Conservation (phyloP, 2,888 invertebrate genomes). For the Napeogenes inachia region DNA sequence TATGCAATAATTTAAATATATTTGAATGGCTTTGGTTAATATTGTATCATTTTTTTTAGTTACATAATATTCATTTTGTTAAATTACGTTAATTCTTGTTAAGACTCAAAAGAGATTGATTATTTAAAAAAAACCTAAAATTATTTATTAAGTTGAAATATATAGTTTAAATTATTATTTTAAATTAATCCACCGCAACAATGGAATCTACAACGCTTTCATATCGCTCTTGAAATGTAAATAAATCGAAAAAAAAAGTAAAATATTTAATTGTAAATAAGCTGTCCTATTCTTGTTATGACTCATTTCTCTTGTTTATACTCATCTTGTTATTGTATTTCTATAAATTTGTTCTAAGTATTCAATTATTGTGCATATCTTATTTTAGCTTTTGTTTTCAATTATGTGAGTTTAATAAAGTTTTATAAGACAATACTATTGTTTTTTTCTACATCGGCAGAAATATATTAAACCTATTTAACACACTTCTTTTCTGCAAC, state of each 20-base stretch:
- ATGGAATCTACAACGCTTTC: no score
- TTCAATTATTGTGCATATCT: constrained; percentile 8
- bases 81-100: no score
- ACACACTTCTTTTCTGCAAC: neutral
- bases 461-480: neutral
- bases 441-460: neutral
- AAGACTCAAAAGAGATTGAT: no score
- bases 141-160: no score
- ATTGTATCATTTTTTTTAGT: neutral
- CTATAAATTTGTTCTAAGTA: constrained; percentile 3
- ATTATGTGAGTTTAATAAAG: constrained; percentile 13
- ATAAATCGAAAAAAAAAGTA: no score
- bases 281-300: no score
- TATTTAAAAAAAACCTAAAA: no score
- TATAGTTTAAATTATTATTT: no score
- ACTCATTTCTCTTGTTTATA: neutral
- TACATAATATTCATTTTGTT: no score
- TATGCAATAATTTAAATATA: neutral
- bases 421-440: neutral
- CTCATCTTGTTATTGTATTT: constrained; percentile 1
- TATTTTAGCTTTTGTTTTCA: constrained; percentile 14
- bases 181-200: no score
- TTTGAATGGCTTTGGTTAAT: neutral
- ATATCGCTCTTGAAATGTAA: no score
- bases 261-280: no score